phyloP scores from a whole-genome alignment of 2,797 vertebrate genomes.

The Triplophysa bombifrons region DNA sequence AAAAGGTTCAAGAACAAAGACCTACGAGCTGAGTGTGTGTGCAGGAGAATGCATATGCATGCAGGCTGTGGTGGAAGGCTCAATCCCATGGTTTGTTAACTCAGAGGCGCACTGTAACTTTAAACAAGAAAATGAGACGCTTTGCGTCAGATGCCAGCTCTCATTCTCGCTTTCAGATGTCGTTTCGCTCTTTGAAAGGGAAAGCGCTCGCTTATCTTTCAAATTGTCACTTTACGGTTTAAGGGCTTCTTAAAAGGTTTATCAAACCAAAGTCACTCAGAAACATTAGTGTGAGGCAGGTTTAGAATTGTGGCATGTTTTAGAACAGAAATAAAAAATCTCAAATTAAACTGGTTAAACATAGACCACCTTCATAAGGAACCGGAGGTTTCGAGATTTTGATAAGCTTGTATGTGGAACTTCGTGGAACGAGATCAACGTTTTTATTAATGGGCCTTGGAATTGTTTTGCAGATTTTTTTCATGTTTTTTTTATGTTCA shows the following conservation, averaged over 20 bases:
- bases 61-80: slow-evolving; percentile 62
- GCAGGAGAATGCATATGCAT: slow-evolving; percentile 39
- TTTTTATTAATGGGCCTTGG: neutral
- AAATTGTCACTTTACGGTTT: slow-evolving; percentile 36
- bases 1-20: slow-evolving; percentile 75
- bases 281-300: slow-evolving; percentile 23
- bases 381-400: slow-evolving; percentile 50
- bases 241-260: slow-evolving; percentile 30
- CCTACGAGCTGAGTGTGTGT: slow-evolving; percentile 71
- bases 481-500: neutral
- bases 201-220: slow-evolving; percentile 34
- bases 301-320: slow-evolving; percentile 24
- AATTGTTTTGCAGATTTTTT: neutral
- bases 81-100: slow-evolving; percentile 75
- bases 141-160: slow-evolving; percentile 34
- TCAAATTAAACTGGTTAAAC: neutral
- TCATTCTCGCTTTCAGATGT: slow-evolving; percentile 32
- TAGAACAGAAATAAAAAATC: slow-evolving; percentile 3
- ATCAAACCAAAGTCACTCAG: slow-evolving; percentile 45
- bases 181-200: slow-evolving; percentile 36
- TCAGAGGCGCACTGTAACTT: slow-evolving; percentile 63
- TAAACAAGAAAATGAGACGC: slow-evolving; percentile 53
- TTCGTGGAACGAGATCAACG: slow-evolving; percentile 65
- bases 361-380: too few relatives aligned
- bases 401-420: slow-evolving; percentile 61